Base-by-base conservation (phyloP, 2,888 invertebrate genomes). In the Drosophila austrosaltans region DNA sequence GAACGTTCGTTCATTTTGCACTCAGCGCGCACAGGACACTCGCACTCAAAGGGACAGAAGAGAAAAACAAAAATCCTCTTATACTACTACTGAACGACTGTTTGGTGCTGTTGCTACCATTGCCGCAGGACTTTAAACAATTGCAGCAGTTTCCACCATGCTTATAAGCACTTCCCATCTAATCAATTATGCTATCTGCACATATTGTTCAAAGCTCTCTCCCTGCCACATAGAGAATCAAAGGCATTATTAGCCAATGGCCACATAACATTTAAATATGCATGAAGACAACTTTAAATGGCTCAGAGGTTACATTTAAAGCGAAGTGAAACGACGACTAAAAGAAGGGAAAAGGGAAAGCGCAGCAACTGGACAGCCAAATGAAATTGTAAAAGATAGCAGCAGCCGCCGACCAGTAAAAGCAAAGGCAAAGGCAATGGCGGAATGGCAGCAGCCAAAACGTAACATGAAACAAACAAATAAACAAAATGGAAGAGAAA, bases 251-350 rank as follows among this genome's bases (percentile, higher is more conserved):
- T 72, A 66, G 72, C 72, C 72, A 83, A 74, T 67, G 82, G 82
- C 82, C 82, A 78, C 82, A 84, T 82, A 76, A 82, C 76, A 82
- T 84, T 82, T 84, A 82, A 82, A 82, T 81, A 82, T 82, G 81
- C 81, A 82, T 82, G 84, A 82, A 69, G 67, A 63, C 48, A 25
- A 48, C 76, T 78, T 82, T 81, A 82, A 81, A 71, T 57, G 57
- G 57, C 57, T 57, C 20, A 20, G 39, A 57, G 70, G 40, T 25
- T 30, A 48, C 44, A 32, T 60, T 60, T 48, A 48, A 48, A 48
- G 48, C 48, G 12, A 25, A 25, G 22, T 3, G 48, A 48, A 48
- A 58, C 28, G 44, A 44, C 58, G 42, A 16, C 30, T 25, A 5
- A 64, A 58, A 54, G 30, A 62, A 30, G 44, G 20, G 16, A 63